Base-by-base conservation (phyloP, 1,140 invertebrate species). In the Cotesia chilonis region DNA sequence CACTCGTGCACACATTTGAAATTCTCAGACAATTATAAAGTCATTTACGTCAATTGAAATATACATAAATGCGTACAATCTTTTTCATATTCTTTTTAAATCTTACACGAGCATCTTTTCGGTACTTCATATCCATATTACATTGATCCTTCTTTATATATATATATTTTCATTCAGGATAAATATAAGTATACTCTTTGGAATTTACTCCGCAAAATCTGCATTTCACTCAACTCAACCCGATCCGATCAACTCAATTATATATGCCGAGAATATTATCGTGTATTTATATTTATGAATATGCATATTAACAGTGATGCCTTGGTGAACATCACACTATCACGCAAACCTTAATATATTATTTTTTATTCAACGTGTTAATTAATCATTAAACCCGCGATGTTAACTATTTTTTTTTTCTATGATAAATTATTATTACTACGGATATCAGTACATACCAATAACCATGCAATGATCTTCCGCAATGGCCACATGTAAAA, bases 11-110 rank as follows among this genome's bases (percentile, higher is more conserved):
- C 71, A 65, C 65, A 72, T 72, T 72, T 72, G 35, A 61, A 60
- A 67, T 68, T 69, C 64, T 51, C 59, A 54, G 71, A 51, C 73
- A 73, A 80, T 80, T 80, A 80, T 80, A 80, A 80, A 73, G 74
- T 80, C 78, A 65, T 78, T 78, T 77, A 69, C 36, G 66, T 64
- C 61, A 36, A 60, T 68, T 68, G 67, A 37, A 61, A 72, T 68
- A 67, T 68, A 60, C 60, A 67, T 55, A 60, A 51, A 51, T 72
- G 54, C n/a, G 17, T 20, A 68, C 5, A 61, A 12, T 60, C 64
- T 47, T 52, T 37, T 41, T 9, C 14, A 4, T 66, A 47, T 37
- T 63, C 14, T n/a, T 28, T 28, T 28, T 41, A 41, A 47, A 41
- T 28, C 17, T 47, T 47, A 14, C 64, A 66, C 64, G 47, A 17